Conservation (phyloP, 2,888 invertebrate species). For the Euproctis similis region DNA sequence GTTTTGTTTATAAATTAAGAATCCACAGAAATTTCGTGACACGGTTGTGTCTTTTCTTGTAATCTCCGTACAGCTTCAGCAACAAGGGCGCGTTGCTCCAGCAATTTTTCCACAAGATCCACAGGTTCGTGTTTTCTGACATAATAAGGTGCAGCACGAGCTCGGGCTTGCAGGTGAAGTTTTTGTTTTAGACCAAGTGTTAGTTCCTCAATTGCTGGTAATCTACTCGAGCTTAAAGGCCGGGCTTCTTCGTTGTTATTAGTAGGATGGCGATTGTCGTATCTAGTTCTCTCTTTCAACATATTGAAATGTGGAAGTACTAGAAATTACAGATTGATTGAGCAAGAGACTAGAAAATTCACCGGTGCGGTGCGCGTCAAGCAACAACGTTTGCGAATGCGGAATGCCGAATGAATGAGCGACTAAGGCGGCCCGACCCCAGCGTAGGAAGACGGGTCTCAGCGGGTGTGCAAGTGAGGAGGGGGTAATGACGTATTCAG, state of each 20-base stretch:
- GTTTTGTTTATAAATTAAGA: constrained; percentile 71
- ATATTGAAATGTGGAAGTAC: constrained; percentile 34
- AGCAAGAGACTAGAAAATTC: constrained; percentile 43
- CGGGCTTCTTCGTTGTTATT: constrained; percentile 55
- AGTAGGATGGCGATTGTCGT: constrained; percentile 45
- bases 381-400: constrained; percentile 66
- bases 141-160: constrained; percentile 69
- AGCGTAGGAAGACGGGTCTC: constrained; percentile 58
- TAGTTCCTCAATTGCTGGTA: constrained; percentile 67
- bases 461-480: constrained; percentile 45
- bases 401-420: constrained; percentile 73
- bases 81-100: constrained; percentile 70
- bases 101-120: constrained; percentile 65
- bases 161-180: constrained; percentile 69
- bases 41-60: constrained; percentile 68
- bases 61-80: constrained; percentile 71
- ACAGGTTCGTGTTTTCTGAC: constrained; percentile 74
- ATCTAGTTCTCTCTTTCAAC: constrained; percentile 68
- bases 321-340: constrained; percentile 28
- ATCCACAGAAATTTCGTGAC: constrained; percentile 71
- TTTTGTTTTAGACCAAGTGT: constrained; percentile 72
- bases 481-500: constrained; percentile 63
- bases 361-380: constrained; percentile 49
- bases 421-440: constrained; percentile 62
- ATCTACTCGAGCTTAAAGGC: constrained; percentile 49